phyloP scores from a whole-genome alignment of 2,113 vertebrate genomes.

The Hydrolagus affinis region DNA sequence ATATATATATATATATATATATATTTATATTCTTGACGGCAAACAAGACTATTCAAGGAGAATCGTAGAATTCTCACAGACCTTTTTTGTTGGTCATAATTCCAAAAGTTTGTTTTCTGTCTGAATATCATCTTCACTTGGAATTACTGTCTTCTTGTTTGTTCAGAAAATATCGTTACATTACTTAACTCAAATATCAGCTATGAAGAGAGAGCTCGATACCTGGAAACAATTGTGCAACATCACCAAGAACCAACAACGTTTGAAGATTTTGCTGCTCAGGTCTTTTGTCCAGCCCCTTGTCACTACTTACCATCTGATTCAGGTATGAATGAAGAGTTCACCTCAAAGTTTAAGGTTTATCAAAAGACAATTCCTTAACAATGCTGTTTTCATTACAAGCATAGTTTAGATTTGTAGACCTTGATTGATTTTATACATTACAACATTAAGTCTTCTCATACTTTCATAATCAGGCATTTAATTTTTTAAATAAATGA shows the following conservation, averaged over 20 bases:
- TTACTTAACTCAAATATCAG: conserved; percentile 75
- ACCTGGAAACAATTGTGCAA: conserved; percentile 89
- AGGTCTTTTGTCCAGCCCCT: conserved; percentile 92
- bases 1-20: not conserved
- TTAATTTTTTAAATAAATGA: not conserved
- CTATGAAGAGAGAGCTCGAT: conserved; percentile 90
- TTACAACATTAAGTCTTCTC: not conserved
- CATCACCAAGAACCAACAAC: conserved; percentile 89
- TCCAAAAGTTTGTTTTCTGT: too few relatives aligned
- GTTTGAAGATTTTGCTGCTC: conserved; percentile 93
- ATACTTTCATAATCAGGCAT: not conserved
- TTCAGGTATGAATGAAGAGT: conserved; percentile 59
- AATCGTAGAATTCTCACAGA: too few relatives aligned
- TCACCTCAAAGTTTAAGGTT: conserved; percentile 8
- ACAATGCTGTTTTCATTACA: not conserved
- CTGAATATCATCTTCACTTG: not conserved
- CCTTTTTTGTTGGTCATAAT: too few relatives aligned
- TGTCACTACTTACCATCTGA: conserved; percentile 80
- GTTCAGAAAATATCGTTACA: conserved; percentile 34
- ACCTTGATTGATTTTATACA: not conserved
- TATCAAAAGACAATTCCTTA: not conserved
- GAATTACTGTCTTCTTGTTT: not conserved
- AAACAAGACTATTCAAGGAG: too few relatives aligned
- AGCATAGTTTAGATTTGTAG: not conserved
- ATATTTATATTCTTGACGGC: too few relatives aligned